Evolutionary conservation across 2,113 vertebrate genomes (phyloP), one percentile per base, ranked within the genome.

Genomic region (Passer montanus): DNA sequence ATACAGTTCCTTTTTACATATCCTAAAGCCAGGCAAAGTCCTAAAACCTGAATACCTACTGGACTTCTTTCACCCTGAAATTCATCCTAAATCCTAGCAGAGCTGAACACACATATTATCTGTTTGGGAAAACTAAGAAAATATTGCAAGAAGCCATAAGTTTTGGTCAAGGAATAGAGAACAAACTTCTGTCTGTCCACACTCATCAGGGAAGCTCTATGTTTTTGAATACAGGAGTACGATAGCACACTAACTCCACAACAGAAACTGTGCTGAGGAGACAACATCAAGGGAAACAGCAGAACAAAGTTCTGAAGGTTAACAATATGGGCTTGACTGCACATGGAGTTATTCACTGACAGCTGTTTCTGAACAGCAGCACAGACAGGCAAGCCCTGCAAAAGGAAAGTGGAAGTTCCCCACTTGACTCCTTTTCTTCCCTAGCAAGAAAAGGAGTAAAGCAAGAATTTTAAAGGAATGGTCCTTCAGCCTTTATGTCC

Each of bases 251-350:
- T 59, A 80, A 86, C 46, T 88, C n/a, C 28, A 58, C 26, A 59
- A 84, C 14, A 41, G 64, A 84, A 92, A 91, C 44, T 44, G 23
- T 73, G 55, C 46, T 79, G 44, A 89, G 23, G 27, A 87, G 22
- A 53, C 49, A 84, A 64, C 53, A 88, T 69, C 52, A 91, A 81
- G 9, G 28, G 20, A 73, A 94, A 93, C 14, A 49, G 21, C 49
- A 89, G 55, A 95, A 90, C 46, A 80, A 88, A 79, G 55, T 93
- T 94, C 27, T 78, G 44, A 17, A 84, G 56, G 69, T 89, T 91
- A 95, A 92, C 89, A 92, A 41, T 70, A 87, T 39, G 68, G 84
- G 80, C 52, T 89, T 84, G 64, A 59, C 91, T 78, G 73, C 88
- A 84, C 33, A 52, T 3, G 31, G 64, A 70, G 66, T 49, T 84